Conservation (phyloP, 2,797 vertebrate genomes). For the Rhinella marina region DNA sequence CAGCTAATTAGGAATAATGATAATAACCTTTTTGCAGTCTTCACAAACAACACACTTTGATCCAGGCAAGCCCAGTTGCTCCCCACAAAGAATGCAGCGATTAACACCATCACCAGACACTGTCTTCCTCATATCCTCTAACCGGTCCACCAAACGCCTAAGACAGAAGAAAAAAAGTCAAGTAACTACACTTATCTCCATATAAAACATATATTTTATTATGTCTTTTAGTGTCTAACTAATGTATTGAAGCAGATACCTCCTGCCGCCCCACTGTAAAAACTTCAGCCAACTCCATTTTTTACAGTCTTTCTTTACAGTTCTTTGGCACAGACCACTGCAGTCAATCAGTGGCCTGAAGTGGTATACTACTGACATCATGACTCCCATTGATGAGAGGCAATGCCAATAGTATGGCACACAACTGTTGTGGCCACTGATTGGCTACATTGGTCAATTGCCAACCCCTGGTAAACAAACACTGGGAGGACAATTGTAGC, state of each 20-base stretch:
- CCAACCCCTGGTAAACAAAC: too few species aligned
- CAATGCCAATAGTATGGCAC: too few species aligned
- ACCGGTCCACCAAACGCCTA: slow-evolving; percentile 86
- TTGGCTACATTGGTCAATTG: too few species aligned
- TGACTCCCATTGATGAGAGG: too few species aligned
- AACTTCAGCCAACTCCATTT: too few species aligned
- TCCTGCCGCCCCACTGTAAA: background rate
- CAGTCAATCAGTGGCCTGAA: too few species aligned
- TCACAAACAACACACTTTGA: slow-evolving; percentile 85
- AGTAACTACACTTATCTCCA: background rate
- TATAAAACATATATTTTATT: background rate
- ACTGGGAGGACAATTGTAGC: too few species aligned
- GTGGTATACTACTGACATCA: too few species aligned
- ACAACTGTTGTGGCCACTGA: too few species aligned
- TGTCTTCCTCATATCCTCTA: slow-evolving; percentile 87
- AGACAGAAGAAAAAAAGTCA: slow-evolving; percentile 18
- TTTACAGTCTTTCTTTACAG: too few species aligned
- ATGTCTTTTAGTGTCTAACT: background rate
- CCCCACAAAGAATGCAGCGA: slow-evolving; percentile 88
- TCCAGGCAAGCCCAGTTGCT: slow-evolving; percentile 81
- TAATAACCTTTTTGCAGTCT: slow-evolving; percentile 89
- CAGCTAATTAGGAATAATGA: too few species aligned
- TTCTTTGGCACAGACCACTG: too few species aligned
- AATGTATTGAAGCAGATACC: background rate
- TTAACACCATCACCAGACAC: slow-evolving; percentile 88